phyloP scores from a whole-genome alignment of 2,113 vertebrate genomes.

The Thalassarche chlororhynchos region DNA sequence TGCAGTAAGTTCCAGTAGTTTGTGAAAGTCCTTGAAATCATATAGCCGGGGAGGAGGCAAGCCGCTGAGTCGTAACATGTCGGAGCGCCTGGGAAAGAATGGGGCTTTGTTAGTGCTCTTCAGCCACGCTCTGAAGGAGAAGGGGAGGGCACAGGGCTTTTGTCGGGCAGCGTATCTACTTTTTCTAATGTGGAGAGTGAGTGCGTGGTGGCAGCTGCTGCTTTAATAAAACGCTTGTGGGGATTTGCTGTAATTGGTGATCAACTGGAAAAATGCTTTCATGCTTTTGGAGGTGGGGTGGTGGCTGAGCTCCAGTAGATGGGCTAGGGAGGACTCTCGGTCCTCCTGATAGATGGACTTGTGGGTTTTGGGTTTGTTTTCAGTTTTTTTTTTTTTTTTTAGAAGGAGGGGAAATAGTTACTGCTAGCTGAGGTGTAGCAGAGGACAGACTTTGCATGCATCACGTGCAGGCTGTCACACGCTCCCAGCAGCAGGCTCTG shows the following conservation, averaged over 20 bases:
- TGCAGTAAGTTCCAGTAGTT: neutral
- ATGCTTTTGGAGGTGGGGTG: neutral
- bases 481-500: neutral
- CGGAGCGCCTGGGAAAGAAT: neutral
- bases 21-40: neutral
- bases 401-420: neutral
- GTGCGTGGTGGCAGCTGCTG: accelerated
- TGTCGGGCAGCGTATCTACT: accelerated
- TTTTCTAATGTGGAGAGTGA: neutral
- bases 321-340: neutral
- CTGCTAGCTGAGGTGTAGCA: neutral
- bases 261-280: neutral
- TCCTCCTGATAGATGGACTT: neutral
- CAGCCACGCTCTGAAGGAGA: neutral
- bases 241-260: neutral
- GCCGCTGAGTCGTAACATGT: neutral
- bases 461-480: neutral
- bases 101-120: neutral
- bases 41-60: neutral
- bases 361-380: neutral
- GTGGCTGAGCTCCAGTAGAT: neutral
- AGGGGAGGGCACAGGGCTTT: neutral
- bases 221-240: neutral
- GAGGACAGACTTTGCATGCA: neutral
- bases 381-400: neutral